Evolutionary conservation across 2,797 vertebrate species (phyloP), one percentile per base, ranked within the genome.

Genomic region (Notamacropus eugenii): DNA sequence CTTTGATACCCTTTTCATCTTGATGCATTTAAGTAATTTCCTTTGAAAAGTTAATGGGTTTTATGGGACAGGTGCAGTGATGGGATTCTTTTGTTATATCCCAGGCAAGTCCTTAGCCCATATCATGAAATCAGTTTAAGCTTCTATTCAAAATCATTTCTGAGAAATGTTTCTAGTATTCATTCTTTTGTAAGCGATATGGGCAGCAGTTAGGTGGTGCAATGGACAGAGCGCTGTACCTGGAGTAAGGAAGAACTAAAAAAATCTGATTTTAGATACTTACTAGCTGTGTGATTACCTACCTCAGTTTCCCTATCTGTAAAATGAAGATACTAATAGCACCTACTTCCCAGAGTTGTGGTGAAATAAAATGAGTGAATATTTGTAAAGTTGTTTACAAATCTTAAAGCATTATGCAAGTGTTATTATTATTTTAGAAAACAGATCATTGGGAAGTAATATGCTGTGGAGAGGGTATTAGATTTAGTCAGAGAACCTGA

Each of bases 121-220:
- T 67, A 6, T 93, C 40, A 50, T n/a, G 59, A 59, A 97, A 67
- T 40, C 28, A 95, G 59, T 82, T 67, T 93, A 96, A 92, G 93
- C 94, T 11, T 92, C 93, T 50, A 29, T 62, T 22, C 28, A 62
- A 82, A 96, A 95, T 91, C 87, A 54, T 13, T 55, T 82, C 94
- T 90, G 91, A 96, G 97, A 95, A 90, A 46, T 31, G 11, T 13
- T 8, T 55, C 90, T 28, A 50, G 8, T 54, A 3, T 46, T 46
- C 93, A 29, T 93, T 91, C 93, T 55, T 0, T 92, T 92, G 31
- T 90, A 54, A 96, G 59, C 28, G 62, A 5, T 12, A 46, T 27
- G 40, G 40, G 40, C n/a, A 46, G 22, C n/a, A 46, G 40, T 40
- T 87, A 0, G 22, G 74, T 27, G 10, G 22, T 0, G 5, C 34